These are phyloP conservation scores for Galagoides demidoff DNA, from an alignment of 2,797 vertebrate genomes.

Conservation along the genomic window DNA sequence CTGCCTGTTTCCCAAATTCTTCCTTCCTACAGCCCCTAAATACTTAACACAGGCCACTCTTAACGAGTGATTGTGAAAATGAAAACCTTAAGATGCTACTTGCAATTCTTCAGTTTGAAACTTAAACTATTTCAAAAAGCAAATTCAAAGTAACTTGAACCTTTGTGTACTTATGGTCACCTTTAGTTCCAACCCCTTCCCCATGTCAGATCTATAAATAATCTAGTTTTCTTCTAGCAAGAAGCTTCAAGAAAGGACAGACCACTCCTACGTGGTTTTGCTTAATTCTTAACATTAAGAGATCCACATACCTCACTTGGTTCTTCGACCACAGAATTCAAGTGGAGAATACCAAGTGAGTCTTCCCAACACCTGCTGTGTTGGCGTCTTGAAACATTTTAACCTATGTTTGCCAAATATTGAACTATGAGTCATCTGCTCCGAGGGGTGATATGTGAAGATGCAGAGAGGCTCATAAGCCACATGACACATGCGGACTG, in stretches of 20 bases:
- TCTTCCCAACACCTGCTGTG: background rate
- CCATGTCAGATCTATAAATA: slow-evolving; percentile 23
- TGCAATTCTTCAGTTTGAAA: background rate
- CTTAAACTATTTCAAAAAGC: background rate
- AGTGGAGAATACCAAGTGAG: background rate
- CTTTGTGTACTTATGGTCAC: background rate
- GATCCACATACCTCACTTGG: background rate
- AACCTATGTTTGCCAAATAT: background rate
- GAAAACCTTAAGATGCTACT: background rate
- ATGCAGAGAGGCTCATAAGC: background rate
- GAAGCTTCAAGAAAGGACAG: background rate
- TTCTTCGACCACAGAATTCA: background rate
- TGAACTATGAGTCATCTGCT: background rate
- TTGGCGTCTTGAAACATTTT: background rate
- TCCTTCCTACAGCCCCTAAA: background rate
- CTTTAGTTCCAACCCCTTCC: background rate
- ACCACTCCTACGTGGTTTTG: background rate
- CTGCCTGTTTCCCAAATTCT: background rate
- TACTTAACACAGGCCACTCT: background rate
- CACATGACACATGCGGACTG: background rate
- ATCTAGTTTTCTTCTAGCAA: background rate
- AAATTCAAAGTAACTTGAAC: slow-evolving; percentile 29
- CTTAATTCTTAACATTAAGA: background rate
- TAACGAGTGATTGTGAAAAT: background rate
- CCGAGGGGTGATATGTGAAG: background rate